Evolutionary conservation across 2,113 vertebrate genomes (phyloP), one percentile per base, ranked within the genome.

Genomic region (Gallinago paraguaiae): DNA sequence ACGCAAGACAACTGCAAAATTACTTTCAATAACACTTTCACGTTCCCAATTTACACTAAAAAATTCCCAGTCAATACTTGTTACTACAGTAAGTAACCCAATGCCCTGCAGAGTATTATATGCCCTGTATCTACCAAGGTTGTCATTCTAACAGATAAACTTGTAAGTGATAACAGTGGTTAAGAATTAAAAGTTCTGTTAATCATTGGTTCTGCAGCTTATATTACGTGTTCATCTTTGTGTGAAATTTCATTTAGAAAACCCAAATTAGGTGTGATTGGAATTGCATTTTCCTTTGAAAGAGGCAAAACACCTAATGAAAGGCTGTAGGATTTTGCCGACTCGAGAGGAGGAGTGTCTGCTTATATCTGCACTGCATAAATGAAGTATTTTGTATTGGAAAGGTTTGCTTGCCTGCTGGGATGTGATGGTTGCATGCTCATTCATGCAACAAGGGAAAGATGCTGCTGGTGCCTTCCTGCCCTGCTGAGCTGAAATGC

Each of bases 1-100:
- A 97, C 4, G 5, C 30, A 61, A 80, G 96, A 96, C 95, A 97
- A 91, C 82, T 88, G 59, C 88, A 97, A 92, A 96, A 97, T 97
- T 96, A 94, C 95, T 95, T 97, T 94, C 82, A 93, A 78, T 92
- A 96, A 90, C 79, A 74, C 57, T 95, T 88, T 86, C 68, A 37
- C 23, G 2, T 94, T 95, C 69, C 76, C 41, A 90, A 84, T 96
- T 94, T 95, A 85, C 86, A 86, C 76, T 24, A 72, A 91, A 93
- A 85, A 92, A 87, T 80, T 86, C 76, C 74, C 31, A 35, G 91
- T 94, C 95, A 63, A 95, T 96, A 90, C 69, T 85, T 94, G 92
- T 96, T 95, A 96, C 84, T 90, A 69, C 51, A 61, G 87, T 77
- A 87, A 87, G 80, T 61, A 95, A 90, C 75, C 60, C 75, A 86